Base-by-base conservation (phyloP, 2,797 vertebrate species). In the Esox masquinongy region DNA sequence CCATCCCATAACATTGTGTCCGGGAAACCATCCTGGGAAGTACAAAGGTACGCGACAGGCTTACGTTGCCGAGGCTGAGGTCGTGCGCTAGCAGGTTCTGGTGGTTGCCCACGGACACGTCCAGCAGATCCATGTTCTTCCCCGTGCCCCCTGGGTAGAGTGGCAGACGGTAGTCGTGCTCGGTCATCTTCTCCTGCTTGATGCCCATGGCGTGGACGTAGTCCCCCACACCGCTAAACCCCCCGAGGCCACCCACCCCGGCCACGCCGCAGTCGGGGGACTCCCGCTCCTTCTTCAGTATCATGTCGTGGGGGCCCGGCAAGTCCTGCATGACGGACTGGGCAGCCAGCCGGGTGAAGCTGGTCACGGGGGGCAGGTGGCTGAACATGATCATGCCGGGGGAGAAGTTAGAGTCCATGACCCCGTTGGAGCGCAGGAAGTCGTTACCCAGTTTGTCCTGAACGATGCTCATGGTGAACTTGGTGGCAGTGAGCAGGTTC, bases 361-460 rank as follows among this genome's bases (percentile, higher is more conserved):
- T 98, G 93, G 97, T 95, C 90, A 99, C 96, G 56, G 97, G 97
- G 71, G 97, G 97, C 51, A 99, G 95, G 92, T 98, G 97, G 89
- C 96, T 99, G 94, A 98, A 98, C 96, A 98, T 97, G 77, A 97
- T 95, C 97, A 98, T 97, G 86, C 97, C 91, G 17, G 94, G 90
- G 86, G 96, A 94, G 34, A 96, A 98, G 76, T 92, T 88, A 84
- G 96, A 92, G 88, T 98, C 97, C 96, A 98, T 97, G 84, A 92
- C 92, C 72, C 95, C 94, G n/a, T 94, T 95, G 77, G 93, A 90
- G 86, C 95, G 95, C 88, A 96, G 94, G 93, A 95, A 97, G 87
- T 97, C 96, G 88, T 95, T 93, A 86, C 95, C 95, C 87, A 97
- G 90, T 93, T 97, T 97, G 91, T 95, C 94, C 91, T 95, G 94